Conservation (phyloP, 2,113 vertebrate genomes). For the Platysternon megacephalum region DNA sequence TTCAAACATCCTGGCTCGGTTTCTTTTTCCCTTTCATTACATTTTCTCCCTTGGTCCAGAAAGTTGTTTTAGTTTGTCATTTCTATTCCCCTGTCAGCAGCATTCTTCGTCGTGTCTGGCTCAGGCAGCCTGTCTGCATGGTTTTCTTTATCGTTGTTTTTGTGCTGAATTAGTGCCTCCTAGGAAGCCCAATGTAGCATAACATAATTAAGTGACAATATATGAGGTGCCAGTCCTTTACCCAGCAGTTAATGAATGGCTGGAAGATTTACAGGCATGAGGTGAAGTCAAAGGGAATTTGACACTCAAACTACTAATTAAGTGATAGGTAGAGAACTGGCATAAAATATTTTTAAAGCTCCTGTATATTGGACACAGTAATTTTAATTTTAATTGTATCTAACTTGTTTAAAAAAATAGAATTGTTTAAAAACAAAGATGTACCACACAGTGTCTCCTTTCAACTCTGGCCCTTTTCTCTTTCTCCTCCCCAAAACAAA, state of each 20-base stretch:
- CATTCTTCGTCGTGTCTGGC: slow-evolving; percentile 67
- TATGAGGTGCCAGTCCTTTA: slow-evolving; percentile 76
- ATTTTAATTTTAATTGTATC: background rate
- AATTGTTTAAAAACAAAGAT: background rate
- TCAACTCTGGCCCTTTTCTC: background rate
- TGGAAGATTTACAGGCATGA: slow-evolving; percentile 74
- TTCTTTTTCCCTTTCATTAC: slow-evolving; percentile 50
- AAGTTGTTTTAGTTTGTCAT: slow-evolving; percentile 70
- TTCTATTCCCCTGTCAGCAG: slow-evolving; percentile 70
- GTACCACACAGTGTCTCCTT: background rate
- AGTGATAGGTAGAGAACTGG: slow-evolving; percentile 6
- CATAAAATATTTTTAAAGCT: background rate
- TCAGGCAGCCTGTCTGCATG: slow-evolving; percentile 65
- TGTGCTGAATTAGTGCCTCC: slow-evolving; percentile 77
- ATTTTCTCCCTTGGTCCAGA: slow-evolving; percentile 64
- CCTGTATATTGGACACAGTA: background rate
- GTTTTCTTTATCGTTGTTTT: slow-evolving; percentile 77
- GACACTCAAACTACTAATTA: slow-evolving; percentile 36
- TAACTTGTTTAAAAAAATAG: background rate
- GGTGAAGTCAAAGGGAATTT: slow-evolving; percentile 66
- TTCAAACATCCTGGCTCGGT: slow-evolving; percentile 68
- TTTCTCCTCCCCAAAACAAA: background rate
- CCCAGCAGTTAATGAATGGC: slow-evolving; percentile 70
- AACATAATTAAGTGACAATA: slow-evolving; percentile 79
- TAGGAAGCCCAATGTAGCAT: slow-evolving; percentile 77